Evolutionary conservation across 2,888 invertebrate genomes (phyloP).

Genomic region (Diogma glabrata): DNA sequence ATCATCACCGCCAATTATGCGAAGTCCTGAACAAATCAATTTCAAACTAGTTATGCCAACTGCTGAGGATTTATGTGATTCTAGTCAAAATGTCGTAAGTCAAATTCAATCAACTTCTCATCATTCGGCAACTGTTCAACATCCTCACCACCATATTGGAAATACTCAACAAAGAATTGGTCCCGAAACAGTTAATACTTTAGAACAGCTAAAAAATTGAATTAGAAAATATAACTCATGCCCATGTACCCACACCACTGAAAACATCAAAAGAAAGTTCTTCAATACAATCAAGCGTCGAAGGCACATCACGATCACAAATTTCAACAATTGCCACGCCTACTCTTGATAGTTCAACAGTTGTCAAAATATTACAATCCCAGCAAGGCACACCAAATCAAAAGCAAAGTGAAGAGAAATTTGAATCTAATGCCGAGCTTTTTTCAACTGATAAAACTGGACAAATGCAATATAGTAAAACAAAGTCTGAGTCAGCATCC

Average conservation of each 20-base stretch:
- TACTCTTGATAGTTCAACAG: neutral
- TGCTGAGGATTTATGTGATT: neutral
- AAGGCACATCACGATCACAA: neutral
- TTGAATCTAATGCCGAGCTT: neutral
- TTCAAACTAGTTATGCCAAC: constrained; percentile 11
- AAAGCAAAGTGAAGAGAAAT: neutral
- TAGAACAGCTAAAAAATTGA: constrained; percentile 46
- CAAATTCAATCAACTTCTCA: constrained; percentile 23
- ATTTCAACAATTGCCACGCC: constrained; percentile 13
- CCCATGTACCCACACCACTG: constrained; percentile 30
- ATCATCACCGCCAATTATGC: neutral
- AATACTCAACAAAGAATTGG: constrained; percentile 26
- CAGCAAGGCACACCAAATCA: neutral
- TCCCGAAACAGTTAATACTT: constrained; percentile 40
- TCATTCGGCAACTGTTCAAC: constrained; percentile 27
- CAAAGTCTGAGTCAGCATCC: constrained; percentile 27
- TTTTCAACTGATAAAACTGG: too few relatives aligned
- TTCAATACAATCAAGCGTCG: neutral
- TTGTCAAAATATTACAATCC: too few relatives aligned
- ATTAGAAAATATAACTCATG: constrained; percentile 44
- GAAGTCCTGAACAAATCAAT: constrained; percentile 20
- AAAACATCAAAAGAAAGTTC: constrained; percentile 17
- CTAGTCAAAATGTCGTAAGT: constrained; percentile 18
- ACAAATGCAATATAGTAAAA: neutral
- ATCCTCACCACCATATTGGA: constrained; percentile 13